phyloP scores from a whole-genome alignment of 2,797 vertebrate genomes.

The Telmatherina bonti region DNA sequence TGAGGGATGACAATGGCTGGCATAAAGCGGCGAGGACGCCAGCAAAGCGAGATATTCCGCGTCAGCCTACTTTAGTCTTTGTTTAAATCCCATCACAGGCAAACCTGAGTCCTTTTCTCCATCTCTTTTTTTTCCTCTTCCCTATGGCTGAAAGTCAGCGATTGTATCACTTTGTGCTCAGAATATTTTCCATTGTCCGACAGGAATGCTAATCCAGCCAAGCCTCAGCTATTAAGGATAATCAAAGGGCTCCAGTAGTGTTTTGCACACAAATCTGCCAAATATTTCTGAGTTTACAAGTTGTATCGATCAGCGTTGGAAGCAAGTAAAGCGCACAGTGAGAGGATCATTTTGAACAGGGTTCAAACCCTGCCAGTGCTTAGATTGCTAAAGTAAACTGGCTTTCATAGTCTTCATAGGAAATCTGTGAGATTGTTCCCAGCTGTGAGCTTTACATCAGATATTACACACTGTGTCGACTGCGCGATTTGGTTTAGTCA shows the following conservation, averaged over 20 bases:
- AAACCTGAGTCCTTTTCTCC: constrained; percentile 36
- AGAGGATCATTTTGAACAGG: constrained; percentile 21
- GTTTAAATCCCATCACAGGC: constrained; percentile 63
- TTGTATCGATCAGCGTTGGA: constrained; percentile 42
- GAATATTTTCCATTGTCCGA: constrained; percentile 19
- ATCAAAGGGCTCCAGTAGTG: constrained; percentile 38
- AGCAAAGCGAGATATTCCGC: constrained; percentile 38
- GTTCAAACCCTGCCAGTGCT: constrained; percentile 11
- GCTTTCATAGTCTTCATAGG: constrained; percentile 3
- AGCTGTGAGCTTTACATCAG: not conserved
- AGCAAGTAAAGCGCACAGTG: constrained; percentile 11
- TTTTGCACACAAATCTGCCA: constrained; percentile 37
- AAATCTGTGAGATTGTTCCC: not conserved
- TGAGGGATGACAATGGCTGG: constrained; percentile 64
- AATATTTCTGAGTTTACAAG: constrained; percentile 27
- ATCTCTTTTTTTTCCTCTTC: not conserved
- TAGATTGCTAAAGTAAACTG: constrained; percentile 9
- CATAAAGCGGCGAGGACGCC: constrained; percentile 23
- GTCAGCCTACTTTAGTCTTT: constrained; percentile 61
- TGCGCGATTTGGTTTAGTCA: not conserved
- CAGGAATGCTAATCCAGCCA: constrained; percentile 37
- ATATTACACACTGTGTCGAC: not conserved
- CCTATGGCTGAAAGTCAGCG: constrained; percentile 50
- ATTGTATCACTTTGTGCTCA: constrained; percentile 37
- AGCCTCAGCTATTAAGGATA: constrained; percentile 39